Evolutionary conservation across 2,888 invertebrate species (phyloP).

Genomic region (Subacronicta megacephala): DNA sequence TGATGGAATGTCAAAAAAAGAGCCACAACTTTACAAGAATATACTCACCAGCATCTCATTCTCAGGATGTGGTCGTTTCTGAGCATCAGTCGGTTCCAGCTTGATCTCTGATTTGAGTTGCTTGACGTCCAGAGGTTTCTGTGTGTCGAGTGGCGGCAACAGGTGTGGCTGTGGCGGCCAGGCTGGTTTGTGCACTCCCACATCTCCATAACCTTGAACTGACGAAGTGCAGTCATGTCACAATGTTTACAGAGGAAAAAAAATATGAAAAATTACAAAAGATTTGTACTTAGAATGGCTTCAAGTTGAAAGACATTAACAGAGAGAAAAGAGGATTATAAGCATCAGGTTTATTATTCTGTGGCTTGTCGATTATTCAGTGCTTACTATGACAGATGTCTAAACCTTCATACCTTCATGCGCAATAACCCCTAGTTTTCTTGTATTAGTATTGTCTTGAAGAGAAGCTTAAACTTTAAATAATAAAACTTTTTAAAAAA

Average conservation of each 20-base stretch:
- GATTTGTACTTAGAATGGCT: conserved; percentile 46
- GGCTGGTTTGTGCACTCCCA: conserved; percentile 81
- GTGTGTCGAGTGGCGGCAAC: conserved; percentile 80
- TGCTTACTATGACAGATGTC: too few species aligned
- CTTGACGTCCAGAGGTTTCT: conserved; percentile 82
- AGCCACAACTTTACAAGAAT: not conserved
- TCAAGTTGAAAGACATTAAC: conserved; percentile 49
- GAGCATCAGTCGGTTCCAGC: conserved; percentile 81
- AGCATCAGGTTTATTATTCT: conserved; percentile 7
- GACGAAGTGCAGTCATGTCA: conserved; percentile 44
- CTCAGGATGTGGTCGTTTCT: conserved; percentile 83
- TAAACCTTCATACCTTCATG: too few species aligned
- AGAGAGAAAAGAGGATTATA: conserved; percentile 36
- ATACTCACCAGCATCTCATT: conserved; percentile 79
- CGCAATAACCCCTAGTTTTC: too few species aligned
- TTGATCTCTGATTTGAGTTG: conserved; percentile 86
- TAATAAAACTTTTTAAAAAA: too few species aligned
- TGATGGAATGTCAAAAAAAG: too few species aligned
- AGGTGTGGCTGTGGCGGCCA: conserved; percentile 85
- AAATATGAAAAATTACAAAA: conserved; percentile 30
- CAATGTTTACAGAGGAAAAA: conserved; percentile 14
- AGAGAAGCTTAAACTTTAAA: too few species aligned
- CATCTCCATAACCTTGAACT: conserved; percentile 84
- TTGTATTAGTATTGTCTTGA: too few species aligned
- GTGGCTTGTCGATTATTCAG: not conserved